Evolutionary conservation across 1,140 invertebrate species (phyloP).

Genomic region (Orussus abietinus): DNA sequence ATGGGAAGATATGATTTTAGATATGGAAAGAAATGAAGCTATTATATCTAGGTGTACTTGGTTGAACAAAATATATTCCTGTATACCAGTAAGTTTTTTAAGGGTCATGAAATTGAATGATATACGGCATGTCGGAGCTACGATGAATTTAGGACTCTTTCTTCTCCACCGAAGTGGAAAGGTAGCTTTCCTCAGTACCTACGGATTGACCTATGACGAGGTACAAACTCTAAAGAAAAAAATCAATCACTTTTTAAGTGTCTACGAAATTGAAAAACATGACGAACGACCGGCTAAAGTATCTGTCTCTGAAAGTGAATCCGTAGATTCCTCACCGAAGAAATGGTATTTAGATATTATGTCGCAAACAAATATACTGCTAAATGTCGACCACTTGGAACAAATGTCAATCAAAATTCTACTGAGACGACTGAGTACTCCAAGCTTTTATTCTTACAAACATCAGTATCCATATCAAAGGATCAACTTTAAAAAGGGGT

Average conservation of each 20-base stretch:
- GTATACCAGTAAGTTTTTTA: constrained; percentile 11
- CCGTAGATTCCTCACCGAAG: too few relatives aligned
- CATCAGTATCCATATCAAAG: too few relatives aligned
- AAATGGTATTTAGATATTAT: too few relatives aligned
- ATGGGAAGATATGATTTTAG: constrained; percentile 32
- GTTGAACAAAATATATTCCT: constrained; percentile 28
- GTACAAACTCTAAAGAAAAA: constrained; percentile 24
- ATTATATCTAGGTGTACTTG: constrained; percentile 24
- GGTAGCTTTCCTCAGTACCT: constrained; percentile 23
- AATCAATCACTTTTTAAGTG: constrained; percentile 26
- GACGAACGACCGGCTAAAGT: too few relatives aligned
- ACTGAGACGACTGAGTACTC: too few relatives aligned
- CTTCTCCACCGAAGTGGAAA: constrained; percentile 25
- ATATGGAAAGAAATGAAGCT: constrained; percentile 27
- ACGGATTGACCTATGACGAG: constrained; percentile 25
- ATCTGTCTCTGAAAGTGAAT: too few relatives aligned
- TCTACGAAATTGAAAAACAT: constrained; percentile 16
- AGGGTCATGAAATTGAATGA: constrained; percentile 25
- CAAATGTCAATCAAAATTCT: too few relatives aligned
- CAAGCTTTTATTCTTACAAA: too few relatives aligned
- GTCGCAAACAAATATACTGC: too few relatives aligned
- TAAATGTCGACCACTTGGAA: too few relatives aligned
- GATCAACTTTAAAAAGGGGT: too few relatives aligned
- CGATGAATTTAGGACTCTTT: constrained; percentile 27
- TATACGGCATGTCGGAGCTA: constrained; percentile 30